A percentile compares a stretch with the other conserved stretches of the same genome.
These are phyloP conservation scores for Oreohelix idahoensis DNA, from an alignment of 1,140 invertebrate genomes.

Conservation along the genomic window DNA sequence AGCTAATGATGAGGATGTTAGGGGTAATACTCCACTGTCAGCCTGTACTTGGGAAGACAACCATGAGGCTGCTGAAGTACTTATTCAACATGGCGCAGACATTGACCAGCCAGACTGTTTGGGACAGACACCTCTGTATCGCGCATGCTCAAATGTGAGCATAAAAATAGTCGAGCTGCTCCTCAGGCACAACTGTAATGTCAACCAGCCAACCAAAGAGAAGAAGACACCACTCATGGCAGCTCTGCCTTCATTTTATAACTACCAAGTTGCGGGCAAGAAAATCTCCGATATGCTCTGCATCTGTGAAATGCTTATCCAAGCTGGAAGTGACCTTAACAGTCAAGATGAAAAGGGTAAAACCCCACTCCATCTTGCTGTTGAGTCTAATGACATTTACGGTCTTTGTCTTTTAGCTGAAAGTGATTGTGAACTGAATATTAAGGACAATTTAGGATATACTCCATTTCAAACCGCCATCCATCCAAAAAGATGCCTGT, in stretches of 20 bases:
- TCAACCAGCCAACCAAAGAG: not conserved
- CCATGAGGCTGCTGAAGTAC: not conserved
- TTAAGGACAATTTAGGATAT: not conserved
- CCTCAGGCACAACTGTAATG: not conserved
- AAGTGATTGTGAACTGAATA: slow-evolving; percentile 26
- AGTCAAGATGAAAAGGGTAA: slow-evolving; percentile 21
- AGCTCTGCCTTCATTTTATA: slow-evolving; percentile 1
- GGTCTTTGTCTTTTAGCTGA: slow-evolving; percentile 18
- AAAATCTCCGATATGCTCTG: slow-evolving; percentile 6
- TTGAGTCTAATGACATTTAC: slow-evolving; percentile 24
- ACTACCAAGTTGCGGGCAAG: not conserved
- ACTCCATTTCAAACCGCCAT: slow-evolving; percentile 32
- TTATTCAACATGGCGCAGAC: slow-evolving; percentile 24
- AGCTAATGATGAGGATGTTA: slow-evolving; percentile 2
- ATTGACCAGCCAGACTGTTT: not conserved
- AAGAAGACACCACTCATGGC: slow-evolving; percentile 10
- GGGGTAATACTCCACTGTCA: slow-evolving; percentile 14
- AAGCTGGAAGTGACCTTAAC: slow-evolving; percentile 26
- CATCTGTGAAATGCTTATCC: slow-evolving; percentile 31
- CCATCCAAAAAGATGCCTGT: not conserved
- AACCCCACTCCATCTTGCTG: slow-evolving; percentile 37
- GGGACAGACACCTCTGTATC: slow-evolving; percentile 20
- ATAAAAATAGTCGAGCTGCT: not conserved
- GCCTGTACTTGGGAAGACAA: not conserved
- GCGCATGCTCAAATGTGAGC: slow-evolving; percentile 14